A percentile compares a stretch with the other conserved stretches of the same genome.
phyloP scores from a whole-genome alignment of 2,113 vertebrate genomes.

The Nycticorax nycticorax region DNA sequence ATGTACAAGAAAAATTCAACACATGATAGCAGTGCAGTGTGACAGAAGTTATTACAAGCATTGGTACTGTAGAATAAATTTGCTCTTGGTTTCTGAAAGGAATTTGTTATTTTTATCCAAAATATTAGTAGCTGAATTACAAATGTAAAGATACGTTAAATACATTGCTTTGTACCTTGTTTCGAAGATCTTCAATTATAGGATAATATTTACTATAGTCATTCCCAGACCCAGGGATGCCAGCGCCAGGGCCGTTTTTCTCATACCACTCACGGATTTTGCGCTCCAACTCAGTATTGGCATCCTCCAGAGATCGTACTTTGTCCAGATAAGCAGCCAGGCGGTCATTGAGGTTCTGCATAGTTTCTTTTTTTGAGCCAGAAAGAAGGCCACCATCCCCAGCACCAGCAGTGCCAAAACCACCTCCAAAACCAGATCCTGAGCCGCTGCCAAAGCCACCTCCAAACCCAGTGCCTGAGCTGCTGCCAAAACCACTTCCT shows the following conservation, averaged over 20 bases:
- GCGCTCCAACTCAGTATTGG: slow-evolving; percentile 74
- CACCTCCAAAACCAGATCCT: background rate
- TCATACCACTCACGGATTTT: slow-evolving; percentile 83
- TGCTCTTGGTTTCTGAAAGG: background rate
- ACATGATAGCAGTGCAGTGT: background rate
- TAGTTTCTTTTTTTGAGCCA: slow-evolving; percentile 77
- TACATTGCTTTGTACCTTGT: slow-evolving; percentile 63
- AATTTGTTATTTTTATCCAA: background rate
- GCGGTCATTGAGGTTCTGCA: slow-evolving; percentile 83
- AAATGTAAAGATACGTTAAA: background rate
- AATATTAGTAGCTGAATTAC: background rate
- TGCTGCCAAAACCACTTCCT: slow-evolving; percentile 5
- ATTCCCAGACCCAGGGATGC: background rate
- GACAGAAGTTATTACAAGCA: background rate
- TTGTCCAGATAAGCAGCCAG: slow-evolving; percentile 79
- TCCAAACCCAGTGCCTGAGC: background rate
- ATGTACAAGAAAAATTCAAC: background rate
- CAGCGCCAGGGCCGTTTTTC: slow-evolving; percentile 71
- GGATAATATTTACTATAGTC: slow-evolving; percentile 74
- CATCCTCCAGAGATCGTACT: slow-evolving; percentile 74
- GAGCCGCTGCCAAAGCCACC: background rate
- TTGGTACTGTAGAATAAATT: background rate
- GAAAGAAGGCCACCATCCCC: slow-evolving; percentile 64
- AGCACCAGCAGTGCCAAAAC: background rate
- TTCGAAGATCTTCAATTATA: slow-evolving; percentile 76